Conservation (phyloP, 2,113 vertebrate species). For the Empidonax alnorum region DNA sequence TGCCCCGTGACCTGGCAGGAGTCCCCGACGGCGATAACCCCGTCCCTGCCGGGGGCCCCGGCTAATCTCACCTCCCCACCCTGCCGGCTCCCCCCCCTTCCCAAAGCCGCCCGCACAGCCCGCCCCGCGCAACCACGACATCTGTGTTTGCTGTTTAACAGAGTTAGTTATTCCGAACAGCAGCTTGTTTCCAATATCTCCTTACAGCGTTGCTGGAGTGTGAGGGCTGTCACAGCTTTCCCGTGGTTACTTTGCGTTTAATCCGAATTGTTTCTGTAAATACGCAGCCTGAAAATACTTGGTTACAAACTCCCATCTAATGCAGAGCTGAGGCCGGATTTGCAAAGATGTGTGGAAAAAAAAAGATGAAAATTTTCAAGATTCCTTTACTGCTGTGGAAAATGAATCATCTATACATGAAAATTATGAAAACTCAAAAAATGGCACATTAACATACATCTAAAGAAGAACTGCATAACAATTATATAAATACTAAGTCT, state of each 20-base stretch:
- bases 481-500: slow-evolving; percentile 3
- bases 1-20: slow-evolving; percentile 30
- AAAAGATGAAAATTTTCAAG: neutral
- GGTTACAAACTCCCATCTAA: rapidly evolving
- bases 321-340: neutral
- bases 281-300: neutral
- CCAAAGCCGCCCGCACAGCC: neutral
- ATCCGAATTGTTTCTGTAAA: neutral
- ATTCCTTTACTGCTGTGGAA: neutral
- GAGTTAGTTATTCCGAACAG: neutral
- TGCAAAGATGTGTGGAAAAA: neutral
- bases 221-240: neutral
- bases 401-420: slow-evolving; percentile 11
- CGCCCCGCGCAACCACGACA: neutral
- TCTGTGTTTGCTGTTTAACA: neutral
- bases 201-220: neutral
- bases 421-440: slow-evolving; percentile 5
- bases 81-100: neutral
- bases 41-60: neutral
- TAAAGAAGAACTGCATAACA: neutral
- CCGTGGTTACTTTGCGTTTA: neutral
- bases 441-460: slow-evolving; percentile 20
- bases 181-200: neutral
- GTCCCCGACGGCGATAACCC: neutral
- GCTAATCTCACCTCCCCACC: slow-evolving; percentile 18